Conservation (phyloP, 1,140 invertebrate genomes). For the Hermetia illucens region DNA sequence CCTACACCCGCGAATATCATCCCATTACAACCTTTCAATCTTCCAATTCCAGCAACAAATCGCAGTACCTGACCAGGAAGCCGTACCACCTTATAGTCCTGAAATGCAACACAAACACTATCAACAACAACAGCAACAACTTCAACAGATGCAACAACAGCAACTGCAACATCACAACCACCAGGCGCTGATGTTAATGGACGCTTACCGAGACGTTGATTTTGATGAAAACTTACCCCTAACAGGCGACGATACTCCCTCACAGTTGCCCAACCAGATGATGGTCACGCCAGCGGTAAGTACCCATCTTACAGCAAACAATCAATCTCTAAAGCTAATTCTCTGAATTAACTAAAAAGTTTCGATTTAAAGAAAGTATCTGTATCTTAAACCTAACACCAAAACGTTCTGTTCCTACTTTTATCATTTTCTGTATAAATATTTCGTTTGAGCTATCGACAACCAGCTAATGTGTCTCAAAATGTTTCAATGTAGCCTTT, state of each 20-base stretch:
- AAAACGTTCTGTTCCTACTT: too few relatives aligned
- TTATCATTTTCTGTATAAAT: too few relatives aligned
- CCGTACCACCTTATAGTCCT: conserved; percentile 26
- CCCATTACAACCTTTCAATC: too few relatives aligned
- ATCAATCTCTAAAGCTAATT: too few relatives aligned
- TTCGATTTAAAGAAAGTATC: too few relatives aligned
- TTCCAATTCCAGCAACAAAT: conserved; percentile 15
- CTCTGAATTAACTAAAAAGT: too few relatives aligned
- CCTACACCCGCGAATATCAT: not conserved
- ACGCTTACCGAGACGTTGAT: conserved; percentile 11
- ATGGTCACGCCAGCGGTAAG: conserved; percentile 32
- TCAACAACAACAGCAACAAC: conserved; percentile 20
- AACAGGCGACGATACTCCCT: conserved; percentile 5
- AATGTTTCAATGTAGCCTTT: too few relatives aligned
- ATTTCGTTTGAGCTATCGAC: too few relatives aligned
- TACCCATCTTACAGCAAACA: conserved; percentile 7
- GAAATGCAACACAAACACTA: conserved; percentile 26
- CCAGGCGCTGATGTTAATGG: not conserved
- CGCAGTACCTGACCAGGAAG: conserved; percentile 25
- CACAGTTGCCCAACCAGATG: conserved; percentile 26
- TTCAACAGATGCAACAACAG: conserved; percentile 12
- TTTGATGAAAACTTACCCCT: not conserved
- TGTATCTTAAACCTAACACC: too few relatives aligned
- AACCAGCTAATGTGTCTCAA: too few relatives aligned
- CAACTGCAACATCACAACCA: conserved; percentile 6